These are phyloP conservation scores for Tetrax tetrax DNA, from an alignment of 2,113 vertebrate species.

Conservation along the genomic window DNA sequence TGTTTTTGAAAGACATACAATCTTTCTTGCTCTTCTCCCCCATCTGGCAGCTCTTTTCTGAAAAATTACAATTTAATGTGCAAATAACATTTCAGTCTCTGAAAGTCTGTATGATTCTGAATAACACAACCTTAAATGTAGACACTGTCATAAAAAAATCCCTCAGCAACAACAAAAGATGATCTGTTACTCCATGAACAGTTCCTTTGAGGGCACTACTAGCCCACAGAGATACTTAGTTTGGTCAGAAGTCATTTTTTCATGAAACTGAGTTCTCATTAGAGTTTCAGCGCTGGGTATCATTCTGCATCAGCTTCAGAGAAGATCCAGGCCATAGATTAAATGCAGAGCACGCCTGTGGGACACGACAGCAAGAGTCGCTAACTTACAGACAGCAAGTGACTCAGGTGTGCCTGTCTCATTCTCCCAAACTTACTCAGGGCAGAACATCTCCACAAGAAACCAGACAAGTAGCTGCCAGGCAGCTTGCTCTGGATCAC, in stretches of 20 bases:
- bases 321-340: not conserved
- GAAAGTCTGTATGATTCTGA: not conserved
- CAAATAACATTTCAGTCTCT: not conserved
- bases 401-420: fast-evolving
- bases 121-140: not conserved
- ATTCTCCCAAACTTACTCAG: not conserved
- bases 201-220: not conserved
- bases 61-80: not conserved
- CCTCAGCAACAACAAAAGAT: not conserved
- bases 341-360: not conserved
- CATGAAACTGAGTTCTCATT: not conserved
- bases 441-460: not conserved
- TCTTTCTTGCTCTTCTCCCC: not conserved
- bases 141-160: not conserved
- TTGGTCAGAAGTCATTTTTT: not conserved
- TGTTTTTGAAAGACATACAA: not conserved
- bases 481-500: not conserved
- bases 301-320: not conserved
- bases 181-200: not conserved
- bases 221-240: not conserved
- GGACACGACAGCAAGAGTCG: not conserved
- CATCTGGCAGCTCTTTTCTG: not conserved
- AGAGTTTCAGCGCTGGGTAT: not conserved
- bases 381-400: not conserved
- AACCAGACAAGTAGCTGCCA: not conserved